Evolutionary conservation across 2,888 invertebrate genomes (phyloP).

Genomic region (Heteromurus nitidus): DNA sequence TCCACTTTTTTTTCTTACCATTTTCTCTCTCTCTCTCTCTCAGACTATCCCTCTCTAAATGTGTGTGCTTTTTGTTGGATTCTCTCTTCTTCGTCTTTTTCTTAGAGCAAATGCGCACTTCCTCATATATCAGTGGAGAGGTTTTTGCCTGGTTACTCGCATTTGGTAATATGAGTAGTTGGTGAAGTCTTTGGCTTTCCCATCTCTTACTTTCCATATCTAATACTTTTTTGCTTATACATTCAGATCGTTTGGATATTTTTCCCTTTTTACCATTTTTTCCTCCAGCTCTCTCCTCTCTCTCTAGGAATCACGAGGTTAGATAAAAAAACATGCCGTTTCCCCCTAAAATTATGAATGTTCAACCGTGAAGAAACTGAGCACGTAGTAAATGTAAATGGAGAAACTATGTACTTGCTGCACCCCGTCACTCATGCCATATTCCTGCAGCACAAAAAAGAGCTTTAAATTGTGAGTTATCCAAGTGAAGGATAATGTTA

Average conservation of each 20-base stretch:
- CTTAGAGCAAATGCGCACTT: neutral
- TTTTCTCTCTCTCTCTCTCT: constrained; percentile 26
- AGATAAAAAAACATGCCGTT: neutral
- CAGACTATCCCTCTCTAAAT: neutral
- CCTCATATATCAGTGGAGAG: constrained; percentile 7
- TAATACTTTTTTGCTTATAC: neutral
- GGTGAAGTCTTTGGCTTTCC: neutral
- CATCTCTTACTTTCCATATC: constrained; percentile 3
- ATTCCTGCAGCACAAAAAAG: neutral
- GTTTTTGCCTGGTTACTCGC: neutral
- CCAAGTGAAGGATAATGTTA: constrained; percentile 3
- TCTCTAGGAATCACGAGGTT: neutral
- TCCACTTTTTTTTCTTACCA: constrained; percentile 29
- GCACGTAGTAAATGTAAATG: constrained; percentile 5
- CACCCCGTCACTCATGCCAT: constrained; percentile 1
- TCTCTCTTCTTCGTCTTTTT: constrained; percentile 7
- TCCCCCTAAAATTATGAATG: constrained; percentile 3
- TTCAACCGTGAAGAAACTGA: constrained; percentile 6
- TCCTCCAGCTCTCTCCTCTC: neutral
- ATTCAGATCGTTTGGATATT: neutral
- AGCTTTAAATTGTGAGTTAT: neutral
- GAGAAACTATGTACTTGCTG: neutral
- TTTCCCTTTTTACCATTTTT: neutral
- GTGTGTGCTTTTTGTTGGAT: constrained; percentile 4
- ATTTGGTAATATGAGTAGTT: constrained; percentile 1